Evolutionary conservation across 2,113 vertebrate species (phyloP).

Genomic region (Corvus cornix): DNA sequence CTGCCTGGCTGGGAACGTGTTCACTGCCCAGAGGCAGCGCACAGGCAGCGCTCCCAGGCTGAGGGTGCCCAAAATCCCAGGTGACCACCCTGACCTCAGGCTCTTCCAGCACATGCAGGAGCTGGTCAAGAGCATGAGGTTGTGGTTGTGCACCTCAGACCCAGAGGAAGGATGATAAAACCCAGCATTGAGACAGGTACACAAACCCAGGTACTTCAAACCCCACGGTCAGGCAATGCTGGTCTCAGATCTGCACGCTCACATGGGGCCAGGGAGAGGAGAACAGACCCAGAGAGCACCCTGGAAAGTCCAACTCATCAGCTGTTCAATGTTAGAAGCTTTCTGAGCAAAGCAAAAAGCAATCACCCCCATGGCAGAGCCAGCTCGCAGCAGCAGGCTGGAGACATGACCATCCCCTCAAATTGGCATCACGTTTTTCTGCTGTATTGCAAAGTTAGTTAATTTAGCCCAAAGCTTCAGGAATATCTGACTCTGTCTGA

Average conservation of each 20-base stretch:
- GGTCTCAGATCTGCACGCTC: fast-evolving
- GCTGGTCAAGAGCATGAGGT: fast-evolving
- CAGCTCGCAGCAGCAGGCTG: background rate
- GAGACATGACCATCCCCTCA: background rate
- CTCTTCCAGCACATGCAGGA: background rate
- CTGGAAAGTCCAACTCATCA: background rate
- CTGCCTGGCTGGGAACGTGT: background rate
- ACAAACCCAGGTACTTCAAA: background rate
- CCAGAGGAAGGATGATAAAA: background rate
- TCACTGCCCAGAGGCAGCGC: background rate
- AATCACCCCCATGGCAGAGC: background rate
- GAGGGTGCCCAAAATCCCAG: background rate
- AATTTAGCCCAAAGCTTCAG: background rate
- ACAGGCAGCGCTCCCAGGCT: background rate
- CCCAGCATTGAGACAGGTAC: fast-evolving
- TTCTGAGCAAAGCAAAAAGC: background rate
- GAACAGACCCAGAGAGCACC: fast-evolving
- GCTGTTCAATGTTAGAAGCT: background rate
- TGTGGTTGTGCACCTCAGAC: fast-evolving
- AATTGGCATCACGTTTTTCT: fast-evolving
- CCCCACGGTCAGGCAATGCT: fast-evolving
- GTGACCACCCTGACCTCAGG: background rate
- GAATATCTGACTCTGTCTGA: background rate
- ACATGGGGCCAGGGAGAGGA: background rate
- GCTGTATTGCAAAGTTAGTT: background rate